phyloP scores from a whole-genome alignment of 2,797 vertebrate species.

The Pangasius larnaudii region DNA sequence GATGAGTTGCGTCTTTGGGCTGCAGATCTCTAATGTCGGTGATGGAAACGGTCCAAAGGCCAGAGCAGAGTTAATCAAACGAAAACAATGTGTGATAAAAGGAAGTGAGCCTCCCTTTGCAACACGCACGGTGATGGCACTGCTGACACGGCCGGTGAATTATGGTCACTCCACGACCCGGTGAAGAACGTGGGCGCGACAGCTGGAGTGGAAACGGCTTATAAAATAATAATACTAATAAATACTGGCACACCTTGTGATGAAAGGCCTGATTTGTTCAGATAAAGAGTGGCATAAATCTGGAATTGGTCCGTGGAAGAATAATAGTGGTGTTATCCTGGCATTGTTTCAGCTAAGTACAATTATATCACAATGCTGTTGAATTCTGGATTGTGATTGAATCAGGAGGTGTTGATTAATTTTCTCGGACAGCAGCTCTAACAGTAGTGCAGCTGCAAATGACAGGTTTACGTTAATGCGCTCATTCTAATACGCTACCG shows the following conservation, averaged over 20 bases:
- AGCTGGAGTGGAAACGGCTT: neutral
- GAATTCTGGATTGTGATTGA: neutral
- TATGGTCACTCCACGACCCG: conserved; percentile 1
- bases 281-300: neutral
- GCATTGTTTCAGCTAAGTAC: neutral
- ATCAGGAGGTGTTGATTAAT: neutral
- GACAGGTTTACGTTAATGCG: neutral
- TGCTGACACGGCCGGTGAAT: conserved; percentile 10
- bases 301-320: neutral
- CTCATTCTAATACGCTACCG: neutral
- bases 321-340: conserved; percentile 5
- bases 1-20: neutral
- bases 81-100: conserved; percentile 29
- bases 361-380: neutral
- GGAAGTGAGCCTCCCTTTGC: conserved; percentile 36
- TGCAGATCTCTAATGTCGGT: neutral
- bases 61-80: conserved; percentile 23
- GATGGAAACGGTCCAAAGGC: conserved; percentile 14
- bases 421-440: neutral
- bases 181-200: conserved; percentile 8
- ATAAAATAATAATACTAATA: neutral
- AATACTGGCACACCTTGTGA: conserved; percentile 4
- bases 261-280: neutral
- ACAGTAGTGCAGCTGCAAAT: neutral
- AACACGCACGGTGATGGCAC: conserved; percentile 11